These are phyloP conservation scores for Petrolisthes cinctipes DNA, from an alignment of 2,888 invertebrate genomes.

Conservation along the genomic window DNA sequence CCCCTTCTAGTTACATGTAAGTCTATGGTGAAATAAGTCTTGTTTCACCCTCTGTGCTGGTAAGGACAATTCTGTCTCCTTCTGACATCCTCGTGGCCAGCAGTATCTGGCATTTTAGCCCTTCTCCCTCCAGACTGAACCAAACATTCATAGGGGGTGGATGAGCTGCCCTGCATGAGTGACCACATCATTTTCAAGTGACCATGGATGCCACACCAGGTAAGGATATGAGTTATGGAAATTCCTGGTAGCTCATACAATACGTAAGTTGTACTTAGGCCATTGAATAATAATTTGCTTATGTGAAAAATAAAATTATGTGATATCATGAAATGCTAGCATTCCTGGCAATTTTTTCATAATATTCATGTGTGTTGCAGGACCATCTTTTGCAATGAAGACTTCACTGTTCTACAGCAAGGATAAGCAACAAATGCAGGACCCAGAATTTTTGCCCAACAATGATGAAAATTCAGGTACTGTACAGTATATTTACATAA, in stretches of 20 bases:
- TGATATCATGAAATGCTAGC: constrained; percentile 24
- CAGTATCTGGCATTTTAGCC: constrained; percentile 17
- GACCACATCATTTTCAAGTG: constrained; percentile 7
- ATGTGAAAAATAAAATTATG: constrained; percentile 12
- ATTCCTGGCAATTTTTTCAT: constrained; percentile 16
- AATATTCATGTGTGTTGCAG: constrained; percentile 23
- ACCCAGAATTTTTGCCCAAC: constrained; percentile 17
- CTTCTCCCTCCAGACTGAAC: constrained; percentile 25
- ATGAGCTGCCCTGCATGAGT: neutral
- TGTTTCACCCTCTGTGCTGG: neutral
- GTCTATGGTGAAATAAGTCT: neutral
- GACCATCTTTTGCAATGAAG: constrained; percentile 6
- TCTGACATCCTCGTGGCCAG: neutral
- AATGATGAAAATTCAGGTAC: constrained; percentile 18
- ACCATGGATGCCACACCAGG: constrained; percentile 26
- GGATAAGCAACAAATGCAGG: neutral
- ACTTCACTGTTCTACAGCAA: constrained; percentile 13
- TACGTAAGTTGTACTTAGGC: neutral
- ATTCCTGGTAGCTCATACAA: constrained; percentile 15
- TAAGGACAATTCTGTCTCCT: neutral
- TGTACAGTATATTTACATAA: neutral
- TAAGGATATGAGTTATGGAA: constrained; percentile 19
- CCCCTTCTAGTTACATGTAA: neutral
- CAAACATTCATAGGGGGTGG: neutral
- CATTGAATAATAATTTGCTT: constrained; percentile 8